Base-by-base conservation (phyloP, 1,140 invertebrate species). In the Vanessa tameamea region DNA sequence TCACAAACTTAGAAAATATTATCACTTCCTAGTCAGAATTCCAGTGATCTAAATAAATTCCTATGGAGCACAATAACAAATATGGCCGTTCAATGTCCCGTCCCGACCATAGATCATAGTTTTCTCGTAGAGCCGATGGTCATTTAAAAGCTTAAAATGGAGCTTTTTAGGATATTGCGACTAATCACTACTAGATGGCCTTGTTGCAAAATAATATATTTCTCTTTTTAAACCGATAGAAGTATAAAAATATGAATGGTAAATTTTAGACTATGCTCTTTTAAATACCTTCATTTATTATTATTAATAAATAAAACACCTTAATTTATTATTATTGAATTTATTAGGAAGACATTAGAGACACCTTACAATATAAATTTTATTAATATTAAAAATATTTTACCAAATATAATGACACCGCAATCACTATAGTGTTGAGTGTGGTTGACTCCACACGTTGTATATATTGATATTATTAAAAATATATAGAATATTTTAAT, bases 21-120 rank as follows among this genome's bases (percentile, higher is more conserved):
- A 72, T 53, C 72, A 81, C 81, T 85, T 88, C 79, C 80, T 85
- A 85, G 75, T 87, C 82, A 84, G 75, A 88, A 90, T 87, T 84
- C 74, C 82, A 88, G 78, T 77, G 79, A 85, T 87, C 84, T 80
- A 91, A 88, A 89, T 91, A 88, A 89, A 88, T 84, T 83, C 79
- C 79, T 82, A 85, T 86, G 76, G 86, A 88, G 85, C 87, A 92
- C 91, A 92, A 92, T 91, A 92, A 92, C 91, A 92, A 92, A 91
- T 92, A 92, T 92, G 91, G 91, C 91, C 83, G 91, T 87, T 78
- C 80, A 87, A 86, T 84, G 80, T 88, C 84, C 83, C 82, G 78
- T 84, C 79, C 78, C 78, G 69, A 77, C 78, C 77, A 76, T 72
- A 72, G 73, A 77, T 71, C 47, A 71, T 53, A 67, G 20, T 66